Conservation (phyloP, 2,888 invertebrate genomes). For the Eupithecia pulchellata region DNA sequence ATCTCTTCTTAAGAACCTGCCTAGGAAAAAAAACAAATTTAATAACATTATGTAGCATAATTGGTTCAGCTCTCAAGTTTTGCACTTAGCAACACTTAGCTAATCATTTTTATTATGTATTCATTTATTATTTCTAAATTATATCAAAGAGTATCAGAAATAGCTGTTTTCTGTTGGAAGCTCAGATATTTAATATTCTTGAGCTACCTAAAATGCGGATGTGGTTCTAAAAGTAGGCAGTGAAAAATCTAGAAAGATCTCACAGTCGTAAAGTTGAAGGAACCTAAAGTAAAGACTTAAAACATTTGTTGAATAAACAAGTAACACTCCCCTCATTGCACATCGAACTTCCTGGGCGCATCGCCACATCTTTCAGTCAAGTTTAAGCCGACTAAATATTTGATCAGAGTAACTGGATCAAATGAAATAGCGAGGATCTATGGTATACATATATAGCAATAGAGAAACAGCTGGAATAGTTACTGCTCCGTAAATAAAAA, state of each 20-base stretch:
- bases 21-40: too few species aligned
- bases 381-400: constrained; percentile 82
- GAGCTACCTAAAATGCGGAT: not conserved
- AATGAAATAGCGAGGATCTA: constrained; percentile 68
- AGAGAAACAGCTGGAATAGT: constrained; percentile 1
- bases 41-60: too few species aligned
- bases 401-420: constrained; percentile 79
- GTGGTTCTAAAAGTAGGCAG: not conserved
- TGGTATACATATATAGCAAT: constrained; percentile 6
- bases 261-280: constrained; percentile 4
- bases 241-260: not conserved
- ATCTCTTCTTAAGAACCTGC: too few species aligned
- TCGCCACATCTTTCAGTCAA: constrained; percentile 69
- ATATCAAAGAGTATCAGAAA: not conserved
- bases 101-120: too few species aligned
- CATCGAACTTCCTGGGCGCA: constrained; percentile 60
- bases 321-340: constrained; percentile 55
- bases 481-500: not conserved
- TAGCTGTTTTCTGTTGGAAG: not conserved
- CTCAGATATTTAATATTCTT: not conserved
- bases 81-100: too few species aligned
- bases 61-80: too few species aligned
- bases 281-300: not conserved
- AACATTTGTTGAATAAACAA: constrained; percentile 36
- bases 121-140: not conserved